phyloP scores from a whole-genome alignment of 2,797 vertebrate genomes.

The Enteromius thamalakanensis region DNA sequence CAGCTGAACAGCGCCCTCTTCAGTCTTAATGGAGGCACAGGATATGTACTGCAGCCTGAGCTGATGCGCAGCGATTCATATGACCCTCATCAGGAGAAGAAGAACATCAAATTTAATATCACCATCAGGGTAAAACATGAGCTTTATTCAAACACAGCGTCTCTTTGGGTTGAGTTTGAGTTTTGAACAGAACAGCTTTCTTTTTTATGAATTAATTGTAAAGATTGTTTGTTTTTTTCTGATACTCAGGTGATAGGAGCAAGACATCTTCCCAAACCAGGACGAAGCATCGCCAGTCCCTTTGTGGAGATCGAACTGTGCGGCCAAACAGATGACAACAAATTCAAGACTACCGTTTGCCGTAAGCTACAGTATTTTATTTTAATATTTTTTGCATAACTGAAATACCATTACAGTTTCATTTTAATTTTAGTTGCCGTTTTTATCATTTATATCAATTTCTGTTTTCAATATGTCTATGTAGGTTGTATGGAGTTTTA shows the following conservation, averaged over 20 bases:
- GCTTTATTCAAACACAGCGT: not conserved
- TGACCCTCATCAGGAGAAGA: conserved; percentile 81
- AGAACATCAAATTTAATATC: conserved; percentile 80
- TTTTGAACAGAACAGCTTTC: not conserved
- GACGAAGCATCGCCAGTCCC: conserved; percentile 91
- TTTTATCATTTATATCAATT: not conserved
- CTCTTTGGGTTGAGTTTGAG: not conserved
- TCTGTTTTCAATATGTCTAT: not conserved
- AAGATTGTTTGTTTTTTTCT: conserved; percentile 18
- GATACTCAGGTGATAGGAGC: conserved; percentile 88
- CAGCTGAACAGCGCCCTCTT: conserved; percentile 94
- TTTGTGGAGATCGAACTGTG: conserved; percentile 96
- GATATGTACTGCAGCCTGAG: conserved; percentile 93
- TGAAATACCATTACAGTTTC: not conserved
- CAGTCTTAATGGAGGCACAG: conserved; percentile 86
- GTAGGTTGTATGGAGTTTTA: not conserved
- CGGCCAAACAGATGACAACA: conserved; percentile 89
- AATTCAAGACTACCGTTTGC: conserved; percentile 91
- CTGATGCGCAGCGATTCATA: conserved; percentile 85
- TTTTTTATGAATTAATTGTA: not conserved
- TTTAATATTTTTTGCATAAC: not conserved
- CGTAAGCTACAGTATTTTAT: conserved; percentile 78
- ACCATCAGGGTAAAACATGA: conserved; percentile 80
- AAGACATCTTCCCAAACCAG: conserved; percentile 90
- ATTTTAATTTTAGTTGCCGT: not conserved